Evolutionary conservation across 2,888 invertebrate genomes (phyloP).

Genomic region (Lepidochrysops patricia): DNA sequence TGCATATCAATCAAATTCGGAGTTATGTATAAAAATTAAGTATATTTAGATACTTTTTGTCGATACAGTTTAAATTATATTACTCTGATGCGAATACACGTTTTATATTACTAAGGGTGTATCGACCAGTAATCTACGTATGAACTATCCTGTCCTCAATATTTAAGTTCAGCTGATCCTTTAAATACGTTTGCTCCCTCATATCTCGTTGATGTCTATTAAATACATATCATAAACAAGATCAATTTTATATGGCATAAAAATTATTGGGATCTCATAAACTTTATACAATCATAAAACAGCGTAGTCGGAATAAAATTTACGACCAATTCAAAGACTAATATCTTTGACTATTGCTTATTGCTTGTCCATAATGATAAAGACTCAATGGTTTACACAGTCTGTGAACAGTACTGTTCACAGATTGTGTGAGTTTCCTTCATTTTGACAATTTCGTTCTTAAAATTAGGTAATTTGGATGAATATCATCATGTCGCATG

Average conservation of each 20-base stretch:
- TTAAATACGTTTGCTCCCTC: not conserved
- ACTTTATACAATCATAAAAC: conserved; percentile 10
- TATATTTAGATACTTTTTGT: no score
- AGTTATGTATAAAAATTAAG: no score
- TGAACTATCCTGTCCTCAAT: no score
- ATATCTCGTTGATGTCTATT: not conserved
- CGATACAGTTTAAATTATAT: no score
- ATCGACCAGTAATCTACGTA: no score
- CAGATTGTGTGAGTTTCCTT: not conserved
- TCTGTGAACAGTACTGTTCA: no score
- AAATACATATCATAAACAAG: conserved; percentile 1
- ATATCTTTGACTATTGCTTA: conserved; percentile 12
- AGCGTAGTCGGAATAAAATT: conserved; percentile 10
- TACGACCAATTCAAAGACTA: conserved; percentile 10
- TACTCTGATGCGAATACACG: no score
- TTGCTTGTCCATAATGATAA: conserved; percentile 1
- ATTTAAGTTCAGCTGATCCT: no score
- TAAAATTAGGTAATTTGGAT: not conserved
- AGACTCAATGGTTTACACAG: no score
- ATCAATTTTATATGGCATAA: conserved; percentile 8
- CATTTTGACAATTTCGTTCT: not conserved
- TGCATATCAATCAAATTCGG: no score
- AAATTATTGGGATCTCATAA: conserved; percentile 11
- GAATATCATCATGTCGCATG: conserved; percentile 37
- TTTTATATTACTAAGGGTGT: no score